Conservation (phyloP, 2,888 invertebrate genomes). For the Tineola bisselliella region DNA sequence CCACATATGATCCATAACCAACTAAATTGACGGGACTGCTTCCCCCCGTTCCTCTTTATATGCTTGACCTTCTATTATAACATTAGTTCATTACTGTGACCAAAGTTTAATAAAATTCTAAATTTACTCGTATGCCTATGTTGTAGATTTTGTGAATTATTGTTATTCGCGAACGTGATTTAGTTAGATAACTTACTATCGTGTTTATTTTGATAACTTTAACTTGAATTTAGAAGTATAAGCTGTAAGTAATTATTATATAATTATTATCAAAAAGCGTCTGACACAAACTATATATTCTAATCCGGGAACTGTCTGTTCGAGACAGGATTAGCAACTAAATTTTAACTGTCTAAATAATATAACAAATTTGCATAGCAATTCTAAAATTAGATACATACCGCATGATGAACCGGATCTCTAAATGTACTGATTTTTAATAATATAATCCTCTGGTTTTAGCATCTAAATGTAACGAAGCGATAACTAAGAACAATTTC, state of each 20-base stretch:
- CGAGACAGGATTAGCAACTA: neutral
- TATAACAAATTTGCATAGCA: neutral
- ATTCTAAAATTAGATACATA: neutral
- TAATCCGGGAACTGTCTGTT: neutral
- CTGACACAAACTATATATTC: neutral
- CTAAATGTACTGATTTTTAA: no score
- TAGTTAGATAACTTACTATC: no score
- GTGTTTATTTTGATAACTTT: no score
- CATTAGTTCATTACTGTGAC: neutral
- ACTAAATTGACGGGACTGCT: constrained; percentile 18
- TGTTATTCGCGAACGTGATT: no score
- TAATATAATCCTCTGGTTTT: neutral
- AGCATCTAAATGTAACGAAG: neutral
- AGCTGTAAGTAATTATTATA: no score
- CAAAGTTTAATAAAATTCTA: no score
- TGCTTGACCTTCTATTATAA: neutral
- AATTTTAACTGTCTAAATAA: neutral
- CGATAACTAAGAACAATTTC: neutral
- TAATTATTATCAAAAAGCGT: neutral
- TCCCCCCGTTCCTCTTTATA: neutral
- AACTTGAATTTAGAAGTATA: no score
- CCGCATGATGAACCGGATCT: neutral
- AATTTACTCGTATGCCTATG: no score
- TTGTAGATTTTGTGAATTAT: no score
- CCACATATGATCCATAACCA: constrained; percentile 46